Conservation (phyloP, 2,113 vertebrate genomes). For the Myxocyprinus asiaticus region DNA sequence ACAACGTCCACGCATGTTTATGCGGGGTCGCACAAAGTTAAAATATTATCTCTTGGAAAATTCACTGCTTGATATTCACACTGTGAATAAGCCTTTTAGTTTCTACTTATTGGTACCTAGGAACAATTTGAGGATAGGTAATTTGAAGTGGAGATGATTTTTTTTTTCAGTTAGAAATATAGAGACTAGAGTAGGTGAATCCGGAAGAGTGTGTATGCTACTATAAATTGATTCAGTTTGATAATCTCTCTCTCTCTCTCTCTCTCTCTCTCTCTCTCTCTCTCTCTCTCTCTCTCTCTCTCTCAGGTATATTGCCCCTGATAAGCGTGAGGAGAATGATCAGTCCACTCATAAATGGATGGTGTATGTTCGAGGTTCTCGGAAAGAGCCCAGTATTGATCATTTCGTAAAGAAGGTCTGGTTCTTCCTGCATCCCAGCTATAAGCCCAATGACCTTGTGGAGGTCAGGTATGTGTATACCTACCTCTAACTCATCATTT, state of each 20-base stretch:
- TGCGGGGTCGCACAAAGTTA: too few species aligned
- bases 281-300: slow-evolving; percentile 49
- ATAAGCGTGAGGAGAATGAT: slow-evolving; percentile 97
- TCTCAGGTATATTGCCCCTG: slow-evolving; percentile 94
- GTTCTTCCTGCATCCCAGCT: slow-evolving; percentile 99
- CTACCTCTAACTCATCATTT: neutral
- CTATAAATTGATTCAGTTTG: too few species aligned
- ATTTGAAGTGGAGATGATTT: too few species aligned
- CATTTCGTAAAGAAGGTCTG: slow-evolving; percentile 99
- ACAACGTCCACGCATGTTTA: too few species aligned
- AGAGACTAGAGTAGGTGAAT: too few species aligned
- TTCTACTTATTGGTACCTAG: too few species aligned
- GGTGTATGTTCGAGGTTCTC: slow-evolving; percentile 95
- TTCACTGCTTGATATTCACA: too few species aligned
- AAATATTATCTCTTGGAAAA: too few species aligned
- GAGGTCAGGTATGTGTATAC: slow-evolving; percentile 88
- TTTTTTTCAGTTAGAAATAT: too few species aligned
- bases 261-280: slow-evolving; percentile 49
- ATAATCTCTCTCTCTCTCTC: slow-evolving; percentile 43
- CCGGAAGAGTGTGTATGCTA: too few species aligned
- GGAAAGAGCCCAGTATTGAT: slow-evolving; percentile 93
- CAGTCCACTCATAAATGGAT: slow-evolving; percentile 99
- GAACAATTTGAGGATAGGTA: too few species aligned
- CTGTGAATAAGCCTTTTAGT: too few species aligned
- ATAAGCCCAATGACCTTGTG: slow-evolving; percentile 97